phyloP scores from a whole-genome alignment of 2,888 invertebrate species.

The Osmoderma eremita region DNA sequence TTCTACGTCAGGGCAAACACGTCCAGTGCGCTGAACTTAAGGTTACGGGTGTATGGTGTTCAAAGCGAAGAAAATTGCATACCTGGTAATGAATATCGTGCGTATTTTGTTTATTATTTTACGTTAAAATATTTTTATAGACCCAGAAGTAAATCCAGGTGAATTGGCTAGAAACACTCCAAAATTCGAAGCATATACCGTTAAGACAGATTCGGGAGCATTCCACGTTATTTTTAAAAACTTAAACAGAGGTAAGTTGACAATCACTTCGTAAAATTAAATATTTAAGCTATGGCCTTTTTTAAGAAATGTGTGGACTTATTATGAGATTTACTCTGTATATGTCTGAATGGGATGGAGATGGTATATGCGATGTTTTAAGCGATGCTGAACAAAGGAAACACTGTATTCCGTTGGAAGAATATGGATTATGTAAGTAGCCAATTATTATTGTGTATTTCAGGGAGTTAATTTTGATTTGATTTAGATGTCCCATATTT shows the following conservation, averaged over 20 bases:
- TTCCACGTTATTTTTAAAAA: slow-evolving; percentile 4
- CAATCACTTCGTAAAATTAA: background rate
- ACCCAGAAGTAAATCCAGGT: slow-evolving; percentile 25
- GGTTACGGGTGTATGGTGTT: background rate
- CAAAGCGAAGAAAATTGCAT: slow-evolving; percentile 17
- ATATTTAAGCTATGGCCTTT: background rate
- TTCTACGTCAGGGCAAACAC: background rate
- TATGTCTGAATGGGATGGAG: too few relatives aligned
- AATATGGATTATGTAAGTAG: slow-evolving; percentile 15
- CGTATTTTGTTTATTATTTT: background rate
- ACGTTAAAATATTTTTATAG: slow-evolving; percentile 5
- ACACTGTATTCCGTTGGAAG: background rate
- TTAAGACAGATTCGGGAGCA: background rate
- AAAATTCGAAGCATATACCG: slow-evolving; percentile 6
- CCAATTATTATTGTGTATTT: background rate
- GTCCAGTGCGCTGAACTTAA: background rate
- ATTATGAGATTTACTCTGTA: too few relatives aligned
- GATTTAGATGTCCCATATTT: slow-evolving; percentile 27
- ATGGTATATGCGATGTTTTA: background rate
- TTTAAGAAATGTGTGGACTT: slow-evolving; percentile 29
- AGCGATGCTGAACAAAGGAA: slow-evolving; percentile 4
- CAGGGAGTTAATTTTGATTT: background rate
- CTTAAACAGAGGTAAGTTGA: slow-evolving; percentile 14
- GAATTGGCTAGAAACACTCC: background rate
- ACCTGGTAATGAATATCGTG: slow-evolving; percentile 22